Evolutionary conservation across 2,797 vertebrate species (phyloP).

Genomic region (Onychomys arenicola): DNA sequence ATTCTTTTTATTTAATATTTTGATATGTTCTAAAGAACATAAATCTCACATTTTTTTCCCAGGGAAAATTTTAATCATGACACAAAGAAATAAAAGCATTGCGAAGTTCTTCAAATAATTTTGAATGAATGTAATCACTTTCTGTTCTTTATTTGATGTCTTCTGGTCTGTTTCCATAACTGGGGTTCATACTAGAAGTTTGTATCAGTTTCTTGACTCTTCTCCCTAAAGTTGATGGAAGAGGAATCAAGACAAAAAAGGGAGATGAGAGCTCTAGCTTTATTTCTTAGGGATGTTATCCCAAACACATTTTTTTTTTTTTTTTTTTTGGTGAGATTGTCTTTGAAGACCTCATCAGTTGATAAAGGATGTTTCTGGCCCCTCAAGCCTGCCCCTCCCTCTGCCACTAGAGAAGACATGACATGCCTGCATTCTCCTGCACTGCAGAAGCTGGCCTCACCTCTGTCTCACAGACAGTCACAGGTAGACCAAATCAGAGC

Average conservation of each 20-base stretch:
- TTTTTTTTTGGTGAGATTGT: background rate
- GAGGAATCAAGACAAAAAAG: background rate
- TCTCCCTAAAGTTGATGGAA: background rate
- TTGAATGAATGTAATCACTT: conserved; percentile 29
- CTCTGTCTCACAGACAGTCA: rapidly evolving
- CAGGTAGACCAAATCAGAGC: background rate
- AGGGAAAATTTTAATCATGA: conserved; percentile 43
- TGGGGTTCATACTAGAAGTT: background rate
- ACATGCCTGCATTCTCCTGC: background rate
- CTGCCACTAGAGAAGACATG: background rate
- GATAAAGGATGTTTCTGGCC: background rate
- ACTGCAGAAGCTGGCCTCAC: background rate
- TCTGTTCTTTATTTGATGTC: background rate
- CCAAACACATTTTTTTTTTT: background rate
- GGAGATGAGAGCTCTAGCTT: background rate
- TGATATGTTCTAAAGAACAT: conserved; percentile 35
- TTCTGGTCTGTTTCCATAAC: background rate
- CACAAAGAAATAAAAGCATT: background rate
- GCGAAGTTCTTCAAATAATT: background rate
- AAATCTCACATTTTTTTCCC: background rate
- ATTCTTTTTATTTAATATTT: conserved; percentile 22
- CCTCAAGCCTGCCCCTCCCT: background rate
- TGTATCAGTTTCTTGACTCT: background rate
- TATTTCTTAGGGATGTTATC: background rate
- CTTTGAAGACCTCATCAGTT: background rate